Conservation (phyloP, 2,797 vertebrate species). For the Sebastes oblongus region DNA sequence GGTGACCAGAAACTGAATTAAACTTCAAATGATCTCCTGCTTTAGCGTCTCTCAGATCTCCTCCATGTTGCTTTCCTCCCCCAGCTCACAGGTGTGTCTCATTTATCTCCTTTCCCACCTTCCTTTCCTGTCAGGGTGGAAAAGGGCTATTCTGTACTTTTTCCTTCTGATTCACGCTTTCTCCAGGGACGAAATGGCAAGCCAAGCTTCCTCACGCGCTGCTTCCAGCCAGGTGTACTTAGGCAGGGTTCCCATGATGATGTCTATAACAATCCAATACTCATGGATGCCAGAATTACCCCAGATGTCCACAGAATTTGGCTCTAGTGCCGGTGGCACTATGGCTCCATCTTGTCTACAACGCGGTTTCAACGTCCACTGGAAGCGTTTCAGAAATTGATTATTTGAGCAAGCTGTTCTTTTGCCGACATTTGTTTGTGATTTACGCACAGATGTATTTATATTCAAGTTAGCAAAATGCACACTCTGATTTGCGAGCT, state of each 20-base stretch:
- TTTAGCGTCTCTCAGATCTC: no score
- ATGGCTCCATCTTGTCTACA: background rate
- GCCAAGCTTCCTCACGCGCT: no score
- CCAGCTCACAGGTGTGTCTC: no score
- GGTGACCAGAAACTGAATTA: no score
- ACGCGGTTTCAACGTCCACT: background rate
- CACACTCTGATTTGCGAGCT: background rate
- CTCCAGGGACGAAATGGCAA: no score
- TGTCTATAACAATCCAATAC: background rate
- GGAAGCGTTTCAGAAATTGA: background rate
- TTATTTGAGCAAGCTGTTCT: background rate
- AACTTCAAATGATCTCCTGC: no score
- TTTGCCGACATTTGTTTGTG: background rate
- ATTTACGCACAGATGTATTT: background rate
- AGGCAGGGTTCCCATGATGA: background rate
- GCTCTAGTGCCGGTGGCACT: background rate
- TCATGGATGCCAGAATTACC: background rate
- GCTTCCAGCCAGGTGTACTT: background rate
- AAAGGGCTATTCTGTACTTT: no score
- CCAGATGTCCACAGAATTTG: background rate
- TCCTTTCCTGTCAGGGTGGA: no score
- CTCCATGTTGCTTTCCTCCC: no score
- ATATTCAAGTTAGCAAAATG: background rate
- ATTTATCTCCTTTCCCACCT: no score
- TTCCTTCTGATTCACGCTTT: no score